These are phyloP conservation scores for Syngnathoides biaculeatus DNA, from an alignment of 2,113 vertebrate species.

Conservation along the genomic window DNA sequence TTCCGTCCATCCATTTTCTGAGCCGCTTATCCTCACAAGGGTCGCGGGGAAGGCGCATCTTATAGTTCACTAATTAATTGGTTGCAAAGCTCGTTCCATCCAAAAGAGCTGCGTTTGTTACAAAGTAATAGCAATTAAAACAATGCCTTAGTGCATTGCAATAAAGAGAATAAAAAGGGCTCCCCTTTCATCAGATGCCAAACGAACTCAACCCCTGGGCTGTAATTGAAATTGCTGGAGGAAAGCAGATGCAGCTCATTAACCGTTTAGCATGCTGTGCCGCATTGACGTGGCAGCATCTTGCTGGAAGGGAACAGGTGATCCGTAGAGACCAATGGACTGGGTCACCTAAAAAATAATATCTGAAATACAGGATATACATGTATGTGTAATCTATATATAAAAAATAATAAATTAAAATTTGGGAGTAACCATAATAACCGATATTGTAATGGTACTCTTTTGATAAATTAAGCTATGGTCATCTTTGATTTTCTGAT, in stretches of 20 bases:
- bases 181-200: conserved; percentile 6
- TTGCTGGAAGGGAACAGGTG: conserved; percentile 12
- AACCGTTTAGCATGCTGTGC: conserved; percentile 19
- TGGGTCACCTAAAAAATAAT: background rate
- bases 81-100: background rate
- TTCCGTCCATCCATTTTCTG: no score
- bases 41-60: no score
- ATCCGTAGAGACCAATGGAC: background rate
- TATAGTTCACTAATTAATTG: background rate
- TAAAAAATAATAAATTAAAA: background rate
- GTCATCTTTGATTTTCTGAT: no score
- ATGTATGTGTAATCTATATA: background rate
- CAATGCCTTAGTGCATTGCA: background rate
- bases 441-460: background rate
- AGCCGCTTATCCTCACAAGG: no score
- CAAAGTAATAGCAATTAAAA: background rate
- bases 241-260: conserved; percentile 40
- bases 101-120: background rate
- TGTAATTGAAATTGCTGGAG: conserved; percentile 31
- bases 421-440: background rate
- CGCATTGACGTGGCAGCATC: conserved; percentile 32
- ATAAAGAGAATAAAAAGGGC: background rate
- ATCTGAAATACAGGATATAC: background rate
- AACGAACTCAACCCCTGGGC: conserved; percentile 10
- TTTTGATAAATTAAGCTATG: no score